Evolutionary conservation across 2,113 vertebrate genomes (phyloP), one percentile per base, ranked within the genome.

Genomic region (Pipa parva): DNA sequence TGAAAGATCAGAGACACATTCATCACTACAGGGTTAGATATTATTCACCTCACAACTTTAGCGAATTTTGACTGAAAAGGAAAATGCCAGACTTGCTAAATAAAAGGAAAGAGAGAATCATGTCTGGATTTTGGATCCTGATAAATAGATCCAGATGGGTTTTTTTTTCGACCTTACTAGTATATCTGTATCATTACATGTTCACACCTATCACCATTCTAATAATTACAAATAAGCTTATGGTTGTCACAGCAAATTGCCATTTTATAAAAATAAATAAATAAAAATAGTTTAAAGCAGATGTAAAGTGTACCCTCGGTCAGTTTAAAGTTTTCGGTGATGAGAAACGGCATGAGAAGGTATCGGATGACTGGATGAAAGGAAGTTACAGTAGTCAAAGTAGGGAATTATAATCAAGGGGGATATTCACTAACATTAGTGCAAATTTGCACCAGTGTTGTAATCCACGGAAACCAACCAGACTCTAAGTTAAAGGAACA

Each of bases 121-220:
- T n/a, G n/a, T n/a, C n/a, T n/a, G n/a, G n/a, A n/a, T n/a, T n/a
- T n/a, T n/a, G n/a, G n/a, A n/a, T n/a, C n/a, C n/a, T 49, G 24
- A 59, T 70, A 42, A 52, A 39, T 37, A 54, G 13, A 69, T 42
- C 57, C 65, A 59, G 15, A 54, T 69, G 46, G n/a, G n/a, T n/a
- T n/a, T n/a, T 29, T 5, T 42, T 11, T 33, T 42, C 17, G 20
- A 50, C 22, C 22, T 37, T 24, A 33, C 10, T 18, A 17, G 15
- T 59, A 25, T 59, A 68, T 51, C 46, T 21, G 9, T 51, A 45
- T 31, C 8, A 18, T 17, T 42, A 22, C 45, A 21, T 17, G 17
- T 2, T 59, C 45, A 58, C 8, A 55, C 7, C 18, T 33, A 57
- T 25, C 26, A 20, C 22, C 11, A 55, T 33, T 17, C 24, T 33